These are phyloP conservation scores for Myripristis murdjan DNA, from an alignment of 2,797 vertebrate genomes.

Conservation along the genomic window DNA sequence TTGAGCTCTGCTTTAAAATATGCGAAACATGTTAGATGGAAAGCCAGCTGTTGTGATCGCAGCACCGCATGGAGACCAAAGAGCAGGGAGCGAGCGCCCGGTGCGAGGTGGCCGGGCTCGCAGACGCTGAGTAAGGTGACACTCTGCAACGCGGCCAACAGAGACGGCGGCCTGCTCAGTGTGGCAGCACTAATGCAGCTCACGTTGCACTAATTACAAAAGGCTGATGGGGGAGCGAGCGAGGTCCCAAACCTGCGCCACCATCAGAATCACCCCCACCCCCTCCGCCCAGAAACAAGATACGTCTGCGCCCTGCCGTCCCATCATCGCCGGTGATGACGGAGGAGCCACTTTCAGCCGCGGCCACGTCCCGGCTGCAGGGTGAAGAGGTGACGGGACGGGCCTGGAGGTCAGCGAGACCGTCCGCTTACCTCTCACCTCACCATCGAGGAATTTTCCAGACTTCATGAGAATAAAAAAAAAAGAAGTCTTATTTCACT, in stretches of 20 bases:
- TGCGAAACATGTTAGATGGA: no score
- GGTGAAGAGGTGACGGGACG: no score
- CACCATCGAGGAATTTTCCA: no score
- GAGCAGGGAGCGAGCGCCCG: neutral
- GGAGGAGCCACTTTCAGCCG: no score
- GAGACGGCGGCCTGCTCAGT: constrained; percentile 29
- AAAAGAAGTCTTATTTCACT: no score
- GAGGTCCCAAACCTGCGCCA: constrained; percentile 4
- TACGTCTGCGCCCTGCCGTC: neutral
- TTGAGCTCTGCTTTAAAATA: no score
- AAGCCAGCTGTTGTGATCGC: neutral
- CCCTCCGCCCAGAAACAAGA: constrained; percentile 20
- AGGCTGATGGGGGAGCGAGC: constrained; percentile 16
- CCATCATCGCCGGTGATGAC: neutral
- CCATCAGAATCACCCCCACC: constrained; percentile 16
- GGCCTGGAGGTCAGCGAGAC: no score
- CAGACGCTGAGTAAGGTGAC: constrained; percentile 53
- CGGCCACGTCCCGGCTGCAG: no score
- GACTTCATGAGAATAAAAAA: no score
- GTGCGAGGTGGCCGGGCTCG: constrained; percentile 12
- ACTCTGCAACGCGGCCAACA: constrained; percentile 43
- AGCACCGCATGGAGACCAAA: neutral
- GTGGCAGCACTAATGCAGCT: constrained; percentile 65
- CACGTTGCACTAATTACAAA: constrained; percentile 73
- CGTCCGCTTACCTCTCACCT: no score